Conservation (phyloP, 2,113 vertebrate genomes). For the Serinus canaria region DNA sequence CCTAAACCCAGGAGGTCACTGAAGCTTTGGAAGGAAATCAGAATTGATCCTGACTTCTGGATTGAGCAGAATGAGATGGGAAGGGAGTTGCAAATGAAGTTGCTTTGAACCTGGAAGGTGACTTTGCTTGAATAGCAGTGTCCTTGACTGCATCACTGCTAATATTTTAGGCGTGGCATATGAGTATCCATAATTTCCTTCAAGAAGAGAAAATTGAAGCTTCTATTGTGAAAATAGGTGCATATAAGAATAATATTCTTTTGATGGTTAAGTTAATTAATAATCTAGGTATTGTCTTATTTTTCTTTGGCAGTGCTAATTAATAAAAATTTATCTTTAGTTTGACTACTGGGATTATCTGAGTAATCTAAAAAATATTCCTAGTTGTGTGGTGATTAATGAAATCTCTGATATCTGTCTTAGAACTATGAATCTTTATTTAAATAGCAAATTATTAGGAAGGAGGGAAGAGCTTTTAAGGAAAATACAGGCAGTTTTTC, state of each 20-base stretch:
- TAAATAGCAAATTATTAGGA: neutral
- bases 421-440: neutral
- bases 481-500: neutral
- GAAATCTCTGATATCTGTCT: neutral
- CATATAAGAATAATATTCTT: neutral
- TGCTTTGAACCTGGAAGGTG: neutral
- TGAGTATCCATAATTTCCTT: neutral
- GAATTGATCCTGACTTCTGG: neutral
- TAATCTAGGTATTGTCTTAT: neutral
- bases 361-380: neutral
- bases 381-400: neutral
- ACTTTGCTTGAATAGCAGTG: neutral
- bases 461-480: neutral
- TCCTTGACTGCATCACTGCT: neutral
- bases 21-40: neutral
- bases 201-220: neutral
- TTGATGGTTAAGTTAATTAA: neutral
- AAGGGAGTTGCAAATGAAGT: neutral
- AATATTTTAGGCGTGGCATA: neutral
- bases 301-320: neutral
- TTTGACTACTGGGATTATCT: neutral
- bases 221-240: neutral
- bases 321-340: neutral
- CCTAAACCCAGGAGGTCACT: neutral
- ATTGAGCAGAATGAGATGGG: neutral